These are phyloP conservation scores for Actinernus sp. DNA, from an alignment of 92 coral and sea anemone genomes.

Conservation along the genomic window DNA sequence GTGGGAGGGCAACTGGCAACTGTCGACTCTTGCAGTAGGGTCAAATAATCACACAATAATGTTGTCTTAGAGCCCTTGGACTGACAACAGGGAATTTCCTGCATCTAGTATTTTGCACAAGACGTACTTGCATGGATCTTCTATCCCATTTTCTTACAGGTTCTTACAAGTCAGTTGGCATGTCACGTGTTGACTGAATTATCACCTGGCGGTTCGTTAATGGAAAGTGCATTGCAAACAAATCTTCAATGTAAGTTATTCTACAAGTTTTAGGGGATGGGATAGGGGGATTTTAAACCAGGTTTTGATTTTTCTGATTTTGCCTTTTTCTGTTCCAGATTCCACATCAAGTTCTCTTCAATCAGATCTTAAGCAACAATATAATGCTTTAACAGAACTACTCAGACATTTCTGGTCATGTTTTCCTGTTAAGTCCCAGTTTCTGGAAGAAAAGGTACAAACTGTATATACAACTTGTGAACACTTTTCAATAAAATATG, in stretches of 20 bases:
- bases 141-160: slow-evolving; percentile 33
- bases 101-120: no score
- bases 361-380: slow-evolving; percentile 85
- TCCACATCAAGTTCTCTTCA: slow-evolving; percentile 57
- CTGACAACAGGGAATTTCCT: no score
- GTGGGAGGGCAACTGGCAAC: no score
- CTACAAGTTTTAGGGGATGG: not conserved
- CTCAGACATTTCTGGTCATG: slow-evolving; percentile 97
- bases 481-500: no score
- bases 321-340: no score
- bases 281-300: no score
- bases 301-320: no score
- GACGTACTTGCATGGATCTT: no score
- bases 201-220: slow-evolving; percentile 93
- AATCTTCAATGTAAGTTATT: slow-evolving; percentile 75
- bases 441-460: slow-evolving; percentile 91
- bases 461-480: not conserved
- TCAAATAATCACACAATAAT: no score
- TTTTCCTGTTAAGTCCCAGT: slow-evolving; percentile 89
- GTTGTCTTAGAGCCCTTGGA: no score
- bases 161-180: slow-evolving; percentile 89
- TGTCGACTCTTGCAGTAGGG: no score
- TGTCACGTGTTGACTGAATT: slow-evolving; percentile 93
- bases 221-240: slow-evolving; percentile 62
- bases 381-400: slow-evolving; percentile 84